phyloP scores from a whole-genome alignment of 2,888 invertebrate genomes.

The Heliconius erato region DNA sequence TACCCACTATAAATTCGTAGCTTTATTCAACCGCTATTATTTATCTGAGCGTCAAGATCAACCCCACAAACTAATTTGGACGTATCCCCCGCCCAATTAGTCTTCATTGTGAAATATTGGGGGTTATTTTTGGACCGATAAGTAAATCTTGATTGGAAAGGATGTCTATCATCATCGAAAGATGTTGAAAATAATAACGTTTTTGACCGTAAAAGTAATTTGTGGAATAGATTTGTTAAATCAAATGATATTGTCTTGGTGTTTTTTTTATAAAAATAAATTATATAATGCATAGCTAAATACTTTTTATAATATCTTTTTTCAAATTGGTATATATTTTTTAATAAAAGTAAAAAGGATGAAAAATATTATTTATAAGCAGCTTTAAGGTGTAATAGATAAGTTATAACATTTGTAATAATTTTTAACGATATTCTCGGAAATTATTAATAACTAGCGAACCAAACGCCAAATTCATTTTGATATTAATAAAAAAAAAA shows the following conservation, averaged over 20 bases:
- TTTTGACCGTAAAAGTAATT: background rate
- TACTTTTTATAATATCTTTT: no score
- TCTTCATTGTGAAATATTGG: conserved; percentile 44
- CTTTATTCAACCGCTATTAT: background rate
- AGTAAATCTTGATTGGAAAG: conserved; percentile 25
- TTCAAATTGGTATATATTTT: no score
- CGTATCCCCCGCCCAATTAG: conserved; percentile 45
- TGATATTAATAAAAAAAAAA: no score
- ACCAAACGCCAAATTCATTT: no score
- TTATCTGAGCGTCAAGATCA: conserved; percentile 34
- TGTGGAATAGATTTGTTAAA: background rate
- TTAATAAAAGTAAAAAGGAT: background rate
- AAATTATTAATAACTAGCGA: background rate
- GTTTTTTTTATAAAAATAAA: no score
- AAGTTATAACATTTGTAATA: background rate
- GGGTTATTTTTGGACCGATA: conserved; percentile 38
- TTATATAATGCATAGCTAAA: background rate
- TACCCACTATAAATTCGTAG: background rate
- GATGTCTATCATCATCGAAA: background rate
- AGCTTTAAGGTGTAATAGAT: background rate
- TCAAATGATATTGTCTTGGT: background rate
- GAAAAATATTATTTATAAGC: background rate
- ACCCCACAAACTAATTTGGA: conserved; percentile 47
- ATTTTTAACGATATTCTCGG: background rate
- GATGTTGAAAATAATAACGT: background rate